phyloP scores from a whole-genome alignment of 2,888 invertebrate species.

The Temnothorax ravouxi region DNA sequence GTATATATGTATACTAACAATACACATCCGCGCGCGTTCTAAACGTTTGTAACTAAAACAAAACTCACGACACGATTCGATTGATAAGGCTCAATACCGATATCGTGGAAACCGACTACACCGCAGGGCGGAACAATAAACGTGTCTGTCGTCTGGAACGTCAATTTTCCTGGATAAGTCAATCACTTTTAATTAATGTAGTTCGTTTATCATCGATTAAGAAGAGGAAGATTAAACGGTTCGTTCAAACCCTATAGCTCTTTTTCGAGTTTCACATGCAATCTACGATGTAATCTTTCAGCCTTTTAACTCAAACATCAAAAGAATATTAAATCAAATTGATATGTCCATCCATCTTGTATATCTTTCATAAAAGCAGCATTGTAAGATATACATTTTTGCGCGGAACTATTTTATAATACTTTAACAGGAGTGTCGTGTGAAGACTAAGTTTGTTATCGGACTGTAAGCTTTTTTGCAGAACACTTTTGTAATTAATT shows the following conservation, averaged over 20 bases:
- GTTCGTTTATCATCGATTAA: background rate
- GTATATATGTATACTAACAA: background rate
- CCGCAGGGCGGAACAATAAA: background rate
- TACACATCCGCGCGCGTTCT: slow-evolving; percentile 2
- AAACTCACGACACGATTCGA: slow-evolving; percentile 38
- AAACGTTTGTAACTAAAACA: slow-evolving; percentile 43
- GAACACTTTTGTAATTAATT: background rate
- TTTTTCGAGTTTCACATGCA: background rate
- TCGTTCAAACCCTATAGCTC: background rate
- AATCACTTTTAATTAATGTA: slow-evolving; percentile 36
- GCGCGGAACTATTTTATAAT: background rate
- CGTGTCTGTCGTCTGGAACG: slow-evolving; percentile 12
- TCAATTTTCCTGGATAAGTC: slow-evolving; percentile 3
- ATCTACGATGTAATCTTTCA: background rate
- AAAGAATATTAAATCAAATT: background rate
- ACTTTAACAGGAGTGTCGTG: background rate
- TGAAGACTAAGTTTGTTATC: background rate
- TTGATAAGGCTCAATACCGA: slow-evolving; percentile 47
- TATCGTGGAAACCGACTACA: slow-evolving; percentile 20
- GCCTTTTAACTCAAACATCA: background rate
- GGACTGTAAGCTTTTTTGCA: background rate
- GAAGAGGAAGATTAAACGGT: background rate
- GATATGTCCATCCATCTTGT: background rate
- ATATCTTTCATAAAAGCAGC: background rate
- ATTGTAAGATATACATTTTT: background rate